Evolutionary conservation across 2,888 invertebrate species (phyloP), one percentile per base, ranked within the genome.

Genomic region (Melipona bicolor): DNA sequence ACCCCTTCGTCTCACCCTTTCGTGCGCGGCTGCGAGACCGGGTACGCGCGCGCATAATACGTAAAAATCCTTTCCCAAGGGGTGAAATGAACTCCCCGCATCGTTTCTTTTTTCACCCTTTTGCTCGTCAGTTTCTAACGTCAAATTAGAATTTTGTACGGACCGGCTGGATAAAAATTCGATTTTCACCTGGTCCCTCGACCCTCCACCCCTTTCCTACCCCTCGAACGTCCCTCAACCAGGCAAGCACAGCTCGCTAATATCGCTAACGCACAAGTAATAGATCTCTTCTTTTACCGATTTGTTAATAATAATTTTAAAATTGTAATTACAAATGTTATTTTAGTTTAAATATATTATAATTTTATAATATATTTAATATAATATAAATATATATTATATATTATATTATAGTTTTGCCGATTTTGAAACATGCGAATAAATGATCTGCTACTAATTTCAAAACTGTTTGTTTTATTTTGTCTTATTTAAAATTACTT

Each of bases 71-170:
- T 92, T 94, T 93, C 93, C 93, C 92, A 93, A 92, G 93, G 93
- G 93, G 91, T 89, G 88, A 88, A 86, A 81, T 79, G 77, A 87
- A 84, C 85, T 88, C 89, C 88, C 91, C 86, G 83, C 76, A 43
- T 43, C 43, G 21, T 56, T 36, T 76, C 69, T 65, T 78, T 71
- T 85, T 87, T 84, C 84, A 83, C 90, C 86, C 81, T 86, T 84
- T 84, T 80, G 76, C 84, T 79, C 80, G 90, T 89, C 91, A 91
- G 91, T 92, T 93, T 92, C 88, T 79, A 91, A 91, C 92, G 90
- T 90, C 92, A 91, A 93, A 94, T 94, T 94, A 94, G 92, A 93
- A 93, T 93, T 93, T 92, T 85, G 91, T 92, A 90, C 92, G 90
- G 89, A 90, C 88, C 92, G 91, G 90, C 89, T 89, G 91, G 79